A percentile compares a stretch with the other conserved stretches of the same genome.
These are phyloP conservation scores for Loripinus fragilis DNA, from an alignment of 2,888 invertebrate genomes.

Conservation along the genomic window DNA sequence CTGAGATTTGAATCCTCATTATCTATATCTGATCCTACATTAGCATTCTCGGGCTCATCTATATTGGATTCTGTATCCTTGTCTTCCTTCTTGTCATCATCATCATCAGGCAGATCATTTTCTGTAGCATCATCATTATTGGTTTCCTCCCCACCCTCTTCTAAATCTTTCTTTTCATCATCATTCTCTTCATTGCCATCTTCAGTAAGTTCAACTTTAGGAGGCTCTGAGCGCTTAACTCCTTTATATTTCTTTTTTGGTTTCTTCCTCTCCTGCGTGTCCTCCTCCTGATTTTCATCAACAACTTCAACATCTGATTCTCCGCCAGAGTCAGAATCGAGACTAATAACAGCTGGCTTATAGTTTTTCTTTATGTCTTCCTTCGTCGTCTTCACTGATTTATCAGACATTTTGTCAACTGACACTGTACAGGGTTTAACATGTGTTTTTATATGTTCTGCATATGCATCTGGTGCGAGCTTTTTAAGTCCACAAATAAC, in stretches of 20 bases:
- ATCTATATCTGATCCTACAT: neutral
- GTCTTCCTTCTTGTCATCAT: neutral
- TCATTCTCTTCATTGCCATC: constrained; percentile 16
- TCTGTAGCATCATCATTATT: neutral
- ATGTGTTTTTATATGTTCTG: constrained; percentile 69
- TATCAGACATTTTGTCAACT: constrained; percentile 57
- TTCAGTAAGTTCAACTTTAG: constrained; percentile 4
- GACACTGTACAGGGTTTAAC: constrained; percentile 72
- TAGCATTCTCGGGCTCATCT: neutral
- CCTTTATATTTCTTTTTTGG: constrained; percentile 4
- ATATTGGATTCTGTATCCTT: neutral
- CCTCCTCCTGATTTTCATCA: constrained; percentile 26
- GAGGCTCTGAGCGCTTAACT: constrained; percentile 8
- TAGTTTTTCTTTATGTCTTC: constrained; percentile 54
- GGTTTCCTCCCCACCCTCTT: neutral
- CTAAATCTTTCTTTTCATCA: constrained; percentile 17
- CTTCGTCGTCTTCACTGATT: constrained; percentile 46
- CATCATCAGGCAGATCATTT: neutral
- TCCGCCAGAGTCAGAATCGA: constrained; percentile 48
- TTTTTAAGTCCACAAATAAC: constrained; percentile 70
- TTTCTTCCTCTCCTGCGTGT: constrained; percentile 6
- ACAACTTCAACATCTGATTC: constrained; percentile 52
- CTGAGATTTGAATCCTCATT: neutral
- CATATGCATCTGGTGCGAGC: constrained; percentile 58
- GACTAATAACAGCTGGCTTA: constrained; percentile 55